These are phyloP conservation scores for Actias luna DNA, from an alignment of 2,888 invertebrate species.

Conservation along the genomic window DNA sequence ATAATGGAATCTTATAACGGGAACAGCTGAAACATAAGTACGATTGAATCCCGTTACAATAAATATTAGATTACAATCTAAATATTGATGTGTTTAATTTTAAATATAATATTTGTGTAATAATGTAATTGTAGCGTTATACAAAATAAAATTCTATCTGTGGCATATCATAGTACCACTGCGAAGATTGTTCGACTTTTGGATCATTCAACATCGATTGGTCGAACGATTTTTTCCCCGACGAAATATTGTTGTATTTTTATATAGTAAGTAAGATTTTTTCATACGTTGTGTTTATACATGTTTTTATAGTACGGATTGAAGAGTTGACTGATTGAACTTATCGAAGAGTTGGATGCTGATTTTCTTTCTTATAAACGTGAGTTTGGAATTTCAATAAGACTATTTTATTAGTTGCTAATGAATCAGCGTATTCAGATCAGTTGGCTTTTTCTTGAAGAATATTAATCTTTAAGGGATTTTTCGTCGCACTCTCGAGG, in stretches of 20 bases:
- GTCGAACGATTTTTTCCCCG: slow-evolving; percentile 48
- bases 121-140: slow-evolving; percentile 27
- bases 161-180: slow-evolving; percentile 75
- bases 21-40: slow-evolving; percentile 7
- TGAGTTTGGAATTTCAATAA: background rate
- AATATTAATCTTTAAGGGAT: slow-evolving; percentile 5
- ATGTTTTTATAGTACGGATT: slow-evolving; percentile 37
- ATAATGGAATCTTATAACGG: slow-evolving; percentile 1
- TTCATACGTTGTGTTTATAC: slow-evolving; percentile 27
- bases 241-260: slow-evolving; percentile 74
- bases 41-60: background rate
- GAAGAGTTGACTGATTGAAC: slow-evolving; percentile 38
- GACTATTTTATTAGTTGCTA: background rate
- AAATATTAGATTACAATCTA: slow-evolving; percentile 7
- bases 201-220: slow-evolving; percentile 27
- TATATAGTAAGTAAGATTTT: slow-evolving; percentile 69
- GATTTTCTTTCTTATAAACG: slow-evolving; percentile 15
- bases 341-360: slow-evolving; percentile 33
- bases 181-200: slow-evolving; percentile 41
- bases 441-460: slow-evolving; percentile 2
- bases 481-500: slow-evolving; percentile 45
- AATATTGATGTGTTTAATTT: slow-evolving; percentile 14
- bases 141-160: slow-evolving; percentile 32
- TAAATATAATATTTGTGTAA: slow-evolving; percentile 26
- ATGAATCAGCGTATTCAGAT: slow-evolving; percentile 16